Percentiles rank a stretch among this genome's conserved stretches.
phyloP scores from a whole-genome alignment of 2,888 invertebrate genomes.

The Blera fallax region DNA sequence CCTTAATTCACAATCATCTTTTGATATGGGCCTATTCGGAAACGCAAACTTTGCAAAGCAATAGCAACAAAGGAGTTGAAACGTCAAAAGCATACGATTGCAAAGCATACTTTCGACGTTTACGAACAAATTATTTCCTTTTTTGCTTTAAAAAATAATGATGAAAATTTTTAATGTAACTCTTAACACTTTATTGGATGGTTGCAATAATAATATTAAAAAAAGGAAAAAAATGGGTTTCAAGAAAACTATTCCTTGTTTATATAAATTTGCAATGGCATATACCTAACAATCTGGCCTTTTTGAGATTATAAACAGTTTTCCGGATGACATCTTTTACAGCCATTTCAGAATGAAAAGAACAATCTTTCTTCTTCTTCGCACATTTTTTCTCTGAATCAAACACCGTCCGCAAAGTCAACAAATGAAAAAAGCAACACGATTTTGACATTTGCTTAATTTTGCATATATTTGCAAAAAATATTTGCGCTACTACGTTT shows the following conservation, averaged over 20 bases:
- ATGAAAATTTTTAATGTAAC: not conserved
- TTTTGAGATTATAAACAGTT: not conserved
- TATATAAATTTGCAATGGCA: not conserved
- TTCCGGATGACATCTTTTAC: not conserved
- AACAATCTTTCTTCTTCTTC: too few relatives aligned
- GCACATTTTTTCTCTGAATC: too few relatives aligned
- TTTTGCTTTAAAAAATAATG: not conserved
- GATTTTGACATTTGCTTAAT: too few relatives aligned
- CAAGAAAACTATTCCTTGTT: not conserved
- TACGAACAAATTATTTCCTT: not conserved
- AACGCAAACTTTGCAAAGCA: slow-evolving; percentile 6
- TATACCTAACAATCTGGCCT: not conserved
- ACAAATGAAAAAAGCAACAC: too few relatives aligned
- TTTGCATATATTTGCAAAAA: too few relatives aligned
- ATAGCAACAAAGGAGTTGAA: not conserved
- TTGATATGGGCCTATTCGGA: too few relatives aligned
- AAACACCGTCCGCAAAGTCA: too few relatives aligned
- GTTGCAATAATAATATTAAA: slow-evolving; percentile 4
- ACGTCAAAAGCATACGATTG: not conserved
- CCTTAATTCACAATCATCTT: not conserved
- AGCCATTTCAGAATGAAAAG: too few relatives aligned
- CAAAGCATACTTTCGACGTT: not conserved
- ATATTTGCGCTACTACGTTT: too few relatives aligned
- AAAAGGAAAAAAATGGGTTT: not conserved
- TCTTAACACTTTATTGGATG: not conserved